Conservation (phyloP, 1,140 invertebrate genomes). For the Tribolium madens region DNA sequence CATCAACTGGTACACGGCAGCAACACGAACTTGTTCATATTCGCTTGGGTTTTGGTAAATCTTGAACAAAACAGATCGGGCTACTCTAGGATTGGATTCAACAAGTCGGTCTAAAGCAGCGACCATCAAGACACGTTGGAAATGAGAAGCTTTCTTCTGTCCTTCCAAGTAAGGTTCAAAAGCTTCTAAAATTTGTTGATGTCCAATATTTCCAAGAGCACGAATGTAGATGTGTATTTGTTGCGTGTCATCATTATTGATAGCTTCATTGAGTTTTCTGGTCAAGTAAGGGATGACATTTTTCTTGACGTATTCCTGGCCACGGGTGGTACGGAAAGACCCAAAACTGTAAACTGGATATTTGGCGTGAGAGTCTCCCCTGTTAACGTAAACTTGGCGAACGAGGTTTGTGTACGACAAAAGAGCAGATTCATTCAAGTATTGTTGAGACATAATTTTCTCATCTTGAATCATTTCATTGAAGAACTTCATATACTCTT, state of each 20-base stretch:
- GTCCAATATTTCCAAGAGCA: slow-evolving; percentile 74
- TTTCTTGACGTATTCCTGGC: slow-evolving; percentile 67
- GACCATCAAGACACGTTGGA: slow-evolving; percentile 74
- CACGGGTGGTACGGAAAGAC: slow-evolving; percentile 66
- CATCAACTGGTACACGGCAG: slow-evolving; percentile 73
- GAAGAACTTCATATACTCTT: slow-evolving; percentile 72
- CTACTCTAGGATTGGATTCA: slow-evolving; percentile 67
- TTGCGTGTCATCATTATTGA: slow-evolving; percentile 67
- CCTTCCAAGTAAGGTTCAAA: slow-evolving; percentile 78
- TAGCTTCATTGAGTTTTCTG: slow-evolving; percentile 68
- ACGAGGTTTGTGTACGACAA: slow-evolving; percentile 71
- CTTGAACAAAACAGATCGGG: slow-evolving; percentile 72
- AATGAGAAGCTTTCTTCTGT: slow-evolving; percentile 67
- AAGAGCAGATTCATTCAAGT: slow-evolving; percentile 69
- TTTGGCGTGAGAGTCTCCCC: slow-evolving; percentile 68
- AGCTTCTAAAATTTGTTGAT: slow-evolving; percentile 70
- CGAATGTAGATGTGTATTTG: slow-evolving; percentile 72
- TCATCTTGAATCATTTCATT: slow-evolving; percentile 68
- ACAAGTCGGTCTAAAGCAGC: slow-evolving; percentile 68
- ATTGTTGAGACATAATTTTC: slow-evolving; percentile 66
- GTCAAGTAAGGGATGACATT: slow-evolving; percentile 73
- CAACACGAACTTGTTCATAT: slow-evolving; percentile 72
- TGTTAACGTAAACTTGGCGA: slow-evolving; percentile 70
- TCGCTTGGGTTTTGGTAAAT: slow-evolving; percentile 76
- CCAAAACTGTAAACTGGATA: slow-evolving; percentile 76